phyloP scores from a whole-genome alignment of 2,113 vertebrate genomes.

The Cinclus mexicanus region DNA sequence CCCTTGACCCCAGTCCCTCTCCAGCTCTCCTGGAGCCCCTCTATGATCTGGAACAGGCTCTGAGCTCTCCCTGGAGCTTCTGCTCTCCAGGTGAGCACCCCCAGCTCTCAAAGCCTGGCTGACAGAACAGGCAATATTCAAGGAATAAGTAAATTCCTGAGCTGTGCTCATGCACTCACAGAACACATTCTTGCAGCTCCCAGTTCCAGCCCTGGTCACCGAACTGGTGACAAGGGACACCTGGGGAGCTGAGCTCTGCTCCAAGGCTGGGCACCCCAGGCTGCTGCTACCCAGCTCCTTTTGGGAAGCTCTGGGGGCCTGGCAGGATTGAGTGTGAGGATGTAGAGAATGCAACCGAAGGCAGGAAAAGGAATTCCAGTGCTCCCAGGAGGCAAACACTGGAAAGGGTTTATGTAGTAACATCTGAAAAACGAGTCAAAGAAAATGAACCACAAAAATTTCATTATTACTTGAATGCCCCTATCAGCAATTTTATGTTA shows the following conservation, averaged over 20 bases:
- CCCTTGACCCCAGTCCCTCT: background rate
- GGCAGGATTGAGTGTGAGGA: background rate
- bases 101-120: background rate
- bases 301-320: background rate
- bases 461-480: background rate
- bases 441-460: background rate
- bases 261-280: background rate
- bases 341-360: background rate
- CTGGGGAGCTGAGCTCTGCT: background rate
- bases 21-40: background rate
- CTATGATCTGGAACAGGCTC: rapidly evolving
- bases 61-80: background rate
- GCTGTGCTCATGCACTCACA: background rate
- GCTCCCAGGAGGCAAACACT: background rate
- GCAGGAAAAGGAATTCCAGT: background rate
- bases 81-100: background rate
- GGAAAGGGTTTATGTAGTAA: background rate
- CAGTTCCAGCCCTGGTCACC: background rate
- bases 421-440: background rate
- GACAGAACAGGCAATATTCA: background rate
- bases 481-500: background rate
- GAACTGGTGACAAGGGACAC: background rate
- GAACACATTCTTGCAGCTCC: rapidly evolving
- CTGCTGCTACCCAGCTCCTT: background rate
- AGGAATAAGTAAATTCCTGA: background rate